phyloP scores from a whole-genome alignment of 2,888 invertebrate species.

The Diaprepes abbreviatus region DNA sequence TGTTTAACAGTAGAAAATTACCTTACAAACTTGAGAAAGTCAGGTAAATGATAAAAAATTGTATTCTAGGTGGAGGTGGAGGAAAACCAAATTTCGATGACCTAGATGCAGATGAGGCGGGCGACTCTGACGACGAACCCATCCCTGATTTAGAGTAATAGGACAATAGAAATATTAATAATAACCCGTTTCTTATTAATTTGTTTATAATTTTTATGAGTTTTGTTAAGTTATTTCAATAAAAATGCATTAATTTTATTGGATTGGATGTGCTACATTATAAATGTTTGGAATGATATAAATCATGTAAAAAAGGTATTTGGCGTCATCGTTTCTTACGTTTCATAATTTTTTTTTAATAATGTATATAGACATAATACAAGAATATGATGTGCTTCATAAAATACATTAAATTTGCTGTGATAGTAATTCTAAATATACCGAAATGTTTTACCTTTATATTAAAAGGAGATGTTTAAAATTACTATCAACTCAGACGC shows the following conservation, averaged over 20 bases:
- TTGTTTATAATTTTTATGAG: conserved; percentile 34
- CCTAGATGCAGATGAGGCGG: conserved; percentile 72
- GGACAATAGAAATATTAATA: conserved; percentile 35
- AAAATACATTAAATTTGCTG: neutral
- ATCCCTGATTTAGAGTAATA: conserved; percentile 80
- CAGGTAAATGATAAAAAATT: too few relatives aligned
- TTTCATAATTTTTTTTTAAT: neutral
- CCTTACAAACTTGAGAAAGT: too few relatives aligned
- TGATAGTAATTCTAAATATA: neutral
- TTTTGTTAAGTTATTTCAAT: conserved; percentile 40
- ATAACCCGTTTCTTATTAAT: conserved; percentile 20
- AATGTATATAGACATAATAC: neutral
- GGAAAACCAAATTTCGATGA: conserved; percentile 82
- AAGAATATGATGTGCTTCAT: neutral
- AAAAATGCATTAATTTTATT: conserved; percentile 27
- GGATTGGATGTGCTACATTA: conserved; percentile 2
- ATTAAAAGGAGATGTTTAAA: too few relatives aligned
- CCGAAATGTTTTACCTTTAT: neutral
- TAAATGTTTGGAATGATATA: neutral
- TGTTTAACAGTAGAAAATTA: too few relatives aligned
- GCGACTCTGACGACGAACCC: conserved; percentile 86
- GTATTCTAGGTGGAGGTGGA: conserved; percentile 54
- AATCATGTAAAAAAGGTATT: neutral
- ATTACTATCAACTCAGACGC: neutral
- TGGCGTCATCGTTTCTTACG: neutral